Conservation (phyloP, 2,888 invertebrate species). For the Herminia tarsipennalis region DNA sequence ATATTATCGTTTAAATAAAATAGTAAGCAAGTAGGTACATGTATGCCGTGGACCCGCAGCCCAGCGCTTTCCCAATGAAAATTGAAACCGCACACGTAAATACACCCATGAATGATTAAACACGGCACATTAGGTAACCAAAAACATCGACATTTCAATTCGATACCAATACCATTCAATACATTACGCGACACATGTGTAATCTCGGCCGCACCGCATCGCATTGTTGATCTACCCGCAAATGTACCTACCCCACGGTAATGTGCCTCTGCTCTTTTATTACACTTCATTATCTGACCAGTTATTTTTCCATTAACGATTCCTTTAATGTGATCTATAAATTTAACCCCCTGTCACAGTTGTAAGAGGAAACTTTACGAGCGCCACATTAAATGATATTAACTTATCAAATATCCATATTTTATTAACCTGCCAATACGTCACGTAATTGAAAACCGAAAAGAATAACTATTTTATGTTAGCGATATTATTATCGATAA, state of each 20-base stretch:
- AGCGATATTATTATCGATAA: no score
- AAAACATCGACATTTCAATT: constrained; percentile 38
- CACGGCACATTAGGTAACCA: constrained; percentile 16
- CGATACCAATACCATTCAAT: constrained; percentile 28
- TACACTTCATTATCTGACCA: constrained; percentile 38
- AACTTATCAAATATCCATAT: constrained; percentile 24
- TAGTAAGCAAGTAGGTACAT: no score
- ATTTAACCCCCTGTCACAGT: constrained; percentile 34
- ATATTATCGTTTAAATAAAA: no score
- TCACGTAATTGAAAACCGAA: constrained; percentile 11
- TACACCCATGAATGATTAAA: constrained; percentile 21
- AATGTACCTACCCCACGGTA: constrained; percentile 17
- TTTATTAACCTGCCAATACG: no score
- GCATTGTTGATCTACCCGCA: constrained; percentile 11
- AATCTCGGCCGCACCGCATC: constrained; percentile 11
- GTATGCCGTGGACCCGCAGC: neutral
- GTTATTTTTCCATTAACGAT: constrained; percentile 45
- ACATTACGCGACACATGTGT: constrained; percentile 28
- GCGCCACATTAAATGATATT: constrained; percentile 24
- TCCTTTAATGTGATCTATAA: constrained; percentile 39
- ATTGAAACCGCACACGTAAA: constrained; percentile 19
- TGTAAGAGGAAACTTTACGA: constrained; percentile 31
- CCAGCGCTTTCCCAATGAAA: neutral
- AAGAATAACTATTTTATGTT: no score
- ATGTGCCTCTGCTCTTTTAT: constrained; percentile 29